Evolutionary conservation across 2,888 invertebrate genomes (phyloP).

Genomic region (Frankliniella fusca): DNA sequence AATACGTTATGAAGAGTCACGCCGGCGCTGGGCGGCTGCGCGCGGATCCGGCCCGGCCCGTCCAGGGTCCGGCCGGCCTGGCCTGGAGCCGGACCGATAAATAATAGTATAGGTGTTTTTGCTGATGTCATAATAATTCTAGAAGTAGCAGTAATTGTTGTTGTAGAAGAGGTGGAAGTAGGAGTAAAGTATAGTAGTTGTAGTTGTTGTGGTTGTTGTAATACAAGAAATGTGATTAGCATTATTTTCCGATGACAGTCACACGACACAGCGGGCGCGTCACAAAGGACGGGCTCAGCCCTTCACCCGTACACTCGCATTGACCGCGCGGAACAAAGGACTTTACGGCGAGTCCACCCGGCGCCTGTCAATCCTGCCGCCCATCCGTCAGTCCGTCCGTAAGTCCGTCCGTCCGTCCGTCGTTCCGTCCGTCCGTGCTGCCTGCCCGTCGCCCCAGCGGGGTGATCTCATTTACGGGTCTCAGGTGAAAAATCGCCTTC

Average conservation of each 20-base stretch:
- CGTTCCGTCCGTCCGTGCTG: not conserved
- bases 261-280: not conserved
- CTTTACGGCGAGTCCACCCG: no score
- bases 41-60: not conserved
- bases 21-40: not conserved
- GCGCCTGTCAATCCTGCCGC: not conserved
- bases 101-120: no score
- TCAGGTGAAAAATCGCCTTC: not conserved
- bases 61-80: not conserved
- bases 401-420: not conserved
- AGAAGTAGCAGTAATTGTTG: no score
- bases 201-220: no score
- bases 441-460: not conserved
- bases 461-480: not conserved
- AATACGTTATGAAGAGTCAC: conserved; percentile 6
- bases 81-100: no score
- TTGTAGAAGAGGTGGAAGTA: no score
- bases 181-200: no score
- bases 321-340: not conserved
- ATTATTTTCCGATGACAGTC: no score
- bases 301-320: not conserved
- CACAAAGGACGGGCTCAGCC: not conserved
- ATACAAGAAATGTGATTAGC: no score
- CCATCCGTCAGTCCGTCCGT: not conserved
- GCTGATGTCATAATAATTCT: no score